A percentile compares a stretch with the other conserved stretches of the same genome.
Evolutionary conservation across 1,140 invertebrate species (phyloP).

Genomic region (Aplysia californica): DNA sequence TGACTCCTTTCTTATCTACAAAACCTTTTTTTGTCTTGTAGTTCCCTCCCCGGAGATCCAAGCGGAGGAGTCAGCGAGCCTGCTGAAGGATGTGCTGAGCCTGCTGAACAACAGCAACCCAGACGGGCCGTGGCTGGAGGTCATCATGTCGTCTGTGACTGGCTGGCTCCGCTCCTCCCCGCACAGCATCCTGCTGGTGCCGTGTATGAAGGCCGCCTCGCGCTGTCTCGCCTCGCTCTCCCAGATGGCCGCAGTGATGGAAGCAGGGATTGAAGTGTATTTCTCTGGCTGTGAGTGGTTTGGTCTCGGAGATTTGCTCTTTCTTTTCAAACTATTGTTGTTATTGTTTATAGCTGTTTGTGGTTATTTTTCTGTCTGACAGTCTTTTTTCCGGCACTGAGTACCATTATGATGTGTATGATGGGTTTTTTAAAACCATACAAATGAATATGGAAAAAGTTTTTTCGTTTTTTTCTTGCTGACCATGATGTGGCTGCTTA

Average conservation of each 20-base stretch:
- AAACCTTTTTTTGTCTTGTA: no score
- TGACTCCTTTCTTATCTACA: no score
- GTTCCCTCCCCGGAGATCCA: conserved; percentile 36
- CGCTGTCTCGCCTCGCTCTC: conserved; percentile 56
- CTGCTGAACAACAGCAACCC: conserved; percentile 66
- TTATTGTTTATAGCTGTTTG: no score
- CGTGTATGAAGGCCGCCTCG: conserved; percentile 56
- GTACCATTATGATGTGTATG: no score
- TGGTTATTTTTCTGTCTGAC: no score
- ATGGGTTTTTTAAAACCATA: no score
- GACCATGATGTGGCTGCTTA: no score
- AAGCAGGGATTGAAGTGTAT: conserved; percentile 59
- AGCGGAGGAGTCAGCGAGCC: conserved; percentile 71
- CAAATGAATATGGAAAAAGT: no score
- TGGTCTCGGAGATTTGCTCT: not conserved
- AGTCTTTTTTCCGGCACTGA: no score
- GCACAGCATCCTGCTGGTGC: conserved; percentile 56
- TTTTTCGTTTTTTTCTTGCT: no score
- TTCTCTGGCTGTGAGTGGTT: conserved; percentile 54
- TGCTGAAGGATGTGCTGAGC: conserved; percentile 68
- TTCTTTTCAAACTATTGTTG: no score
- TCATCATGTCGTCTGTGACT: conserved; percentile 67
- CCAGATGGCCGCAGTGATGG: conserved; percentile 59
- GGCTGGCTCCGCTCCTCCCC: conserved; percentile 61
- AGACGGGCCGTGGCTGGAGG: conserved; percentile 67